These are phyloP conservation scores for Oligia fasciuncula DNA, from an alignment of 2,888 invertebrate species.

Conservation along the genomic window DNA sequence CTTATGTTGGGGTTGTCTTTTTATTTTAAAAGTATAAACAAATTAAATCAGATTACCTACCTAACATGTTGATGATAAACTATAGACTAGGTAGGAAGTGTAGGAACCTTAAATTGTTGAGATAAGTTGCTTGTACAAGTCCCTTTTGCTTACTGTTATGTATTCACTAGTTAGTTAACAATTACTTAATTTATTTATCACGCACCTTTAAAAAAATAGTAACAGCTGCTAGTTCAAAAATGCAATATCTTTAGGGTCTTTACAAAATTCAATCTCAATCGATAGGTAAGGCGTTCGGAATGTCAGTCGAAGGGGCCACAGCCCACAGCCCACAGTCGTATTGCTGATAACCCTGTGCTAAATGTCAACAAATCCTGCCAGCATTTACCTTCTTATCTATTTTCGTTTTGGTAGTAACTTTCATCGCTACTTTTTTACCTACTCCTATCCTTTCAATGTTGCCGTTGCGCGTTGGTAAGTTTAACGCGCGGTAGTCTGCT, in stretches of 20 bases:
- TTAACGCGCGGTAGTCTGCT: too few species aligned
- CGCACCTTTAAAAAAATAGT: background rate
- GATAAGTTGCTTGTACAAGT: background rate
- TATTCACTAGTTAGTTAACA: background rate
- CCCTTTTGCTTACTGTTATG: background rate
- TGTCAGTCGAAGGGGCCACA: background rate
- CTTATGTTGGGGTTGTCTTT: background rate
- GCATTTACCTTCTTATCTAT: background rate
- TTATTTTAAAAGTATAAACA: background rate
- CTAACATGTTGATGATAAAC: background rate
- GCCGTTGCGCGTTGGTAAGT: background rate
- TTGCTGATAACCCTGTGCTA: background rate
- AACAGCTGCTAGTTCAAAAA: background rate
- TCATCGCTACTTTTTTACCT: background rate
- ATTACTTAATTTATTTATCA: background rate
- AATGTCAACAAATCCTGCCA: background rate
- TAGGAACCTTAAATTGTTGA: background rate
- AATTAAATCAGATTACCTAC: background rate
- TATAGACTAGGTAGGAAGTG: background rate
- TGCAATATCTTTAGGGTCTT: background rate
- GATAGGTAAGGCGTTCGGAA: background rate
- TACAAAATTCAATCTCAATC: background rate
- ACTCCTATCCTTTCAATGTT: background rate
- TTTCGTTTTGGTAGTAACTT: background rate
- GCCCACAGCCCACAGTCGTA: too few species aligned